phyloP scores from a whole-genome alignment of 1,140 invertebrate genomes.

The Monochamus saltuarius region DNA sequence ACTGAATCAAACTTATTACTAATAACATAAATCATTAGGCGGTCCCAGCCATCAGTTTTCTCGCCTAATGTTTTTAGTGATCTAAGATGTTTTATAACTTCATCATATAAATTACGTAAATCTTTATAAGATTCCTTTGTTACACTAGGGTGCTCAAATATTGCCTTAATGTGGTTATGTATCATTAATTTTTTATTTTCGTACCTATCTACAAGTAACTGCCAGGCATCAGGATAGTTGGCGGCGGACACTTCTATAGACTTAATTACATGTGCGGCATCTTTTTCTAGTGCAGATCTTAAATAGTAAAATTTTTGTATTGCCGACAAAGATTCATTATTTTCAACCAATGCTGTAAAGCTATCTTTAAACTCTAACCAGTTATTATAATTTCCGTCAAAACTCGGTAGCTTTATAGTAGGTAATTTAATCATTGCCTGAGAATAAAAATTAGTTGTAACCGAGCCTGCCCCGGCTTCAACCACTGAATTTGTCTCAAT shows the following conservation, averaged over 20 bases:
- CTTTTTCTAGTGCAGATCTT: neutral
- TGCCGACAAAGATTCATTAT: neutral
- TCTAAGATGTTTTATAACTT: neutral
- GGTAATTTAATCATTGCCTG: neutral
- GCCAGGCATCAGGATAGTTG: neutral
- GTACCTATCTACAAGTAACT: neutral
- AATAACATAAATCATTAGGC: neutral
- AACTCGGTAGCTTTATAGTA: neutral
- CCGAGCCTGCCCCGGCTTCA: too few species aligned
- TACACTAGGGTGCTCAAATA: neutral
- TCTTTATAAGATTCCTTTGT: neutral
- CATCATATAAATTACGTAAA: neutral
- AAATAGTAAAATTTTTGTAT: neutral
- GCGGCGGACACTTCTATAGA: neutral
- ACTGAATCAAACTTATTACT: too few species aligned
- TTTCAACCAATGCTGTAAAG: neutral
- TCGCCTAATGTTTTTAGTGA: neutral
- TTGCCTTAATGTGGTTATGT: neutral
- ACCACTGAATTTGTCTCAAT: too few species aligned
- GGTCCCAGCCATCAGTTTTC: neutral
- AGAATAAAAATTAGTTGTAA: too few species aligned
- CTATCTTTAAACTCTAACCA: neutral
- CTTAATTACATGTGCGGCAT: neutral
- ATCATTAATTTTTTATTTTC: neutral
- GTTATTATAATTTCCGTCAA: neutral